Conservation (phyloP, 2,797 vertebrate species). For the Sphaeramia orbicularis region DNA sequence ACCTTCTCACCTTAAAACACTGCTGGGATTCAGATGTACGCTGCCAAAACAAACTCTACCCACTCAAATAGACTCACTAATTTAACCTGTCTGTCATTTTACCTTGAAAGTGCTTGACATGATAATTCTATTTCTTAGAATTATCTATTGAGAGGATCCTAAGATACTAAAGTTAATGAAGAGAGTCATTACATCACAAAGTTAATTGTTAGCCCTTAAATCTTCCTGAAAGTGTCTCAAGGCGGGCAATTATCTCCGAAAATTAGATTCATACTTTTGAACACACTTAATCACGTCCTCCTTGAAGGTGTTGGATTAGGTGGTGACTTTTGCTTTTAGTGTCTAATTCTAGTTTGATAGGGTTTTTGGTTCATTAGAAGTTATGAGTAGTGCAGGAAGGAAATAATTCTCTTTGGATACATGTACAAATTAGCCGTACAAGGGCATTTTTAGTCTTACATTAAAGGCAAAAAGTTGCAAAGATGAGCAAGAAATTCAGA, state of each 20-base stretch:
- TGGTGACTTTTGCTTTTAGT: conserved; percentile 53
- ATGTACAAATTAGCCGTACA: too few species aligned
- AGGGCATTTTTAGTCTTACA: too few species aligned
- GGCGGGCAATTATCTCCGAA: conserved; percentile 48
- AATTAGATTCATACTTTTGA: conserved; percentile 60
- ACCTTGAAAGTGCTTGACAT: conserved; percentile 29
- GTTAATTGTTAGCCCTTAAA: conserved; percentile 60
- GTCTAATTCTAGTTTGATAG: conserved; percentile 54
- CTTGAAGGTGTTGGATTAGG: conserved; percentile 60
- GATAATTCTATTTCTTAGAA: conserved; percentile 47
- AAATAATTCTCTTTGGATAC: conserved; percentile 30
- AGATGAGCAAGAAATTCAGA: too few species aligned
- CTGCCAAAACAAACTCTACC: conserved; percentile 68
- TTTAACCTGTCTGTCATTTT: conserved; percentile 33
- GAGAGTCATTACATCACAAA: conserved; percentile 41
- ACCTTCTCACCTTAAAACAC: conserved; percentile 66
- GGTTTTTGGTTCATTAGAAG: conserved; percentile 36
- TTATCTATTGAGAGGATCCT: conserved; percentile 36
- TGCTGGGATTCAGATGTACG: conserved; percentile 45
- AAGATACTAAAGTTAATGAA: conserved; percentile 37
- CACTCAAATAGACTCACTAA: conserved; percentile 18
- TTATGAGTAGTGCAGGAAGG: conserved; percentile 49
- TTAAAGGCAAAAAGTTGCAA: too few species aligned
- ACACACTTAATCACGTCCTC: conserved; percentile 60
- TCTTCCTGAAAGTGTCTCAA: conserved; percentile 49